Base-by-base conservation (phyloP, 2,797 vertebrate species). In the Bucorvus abyssinicus region DNA sequence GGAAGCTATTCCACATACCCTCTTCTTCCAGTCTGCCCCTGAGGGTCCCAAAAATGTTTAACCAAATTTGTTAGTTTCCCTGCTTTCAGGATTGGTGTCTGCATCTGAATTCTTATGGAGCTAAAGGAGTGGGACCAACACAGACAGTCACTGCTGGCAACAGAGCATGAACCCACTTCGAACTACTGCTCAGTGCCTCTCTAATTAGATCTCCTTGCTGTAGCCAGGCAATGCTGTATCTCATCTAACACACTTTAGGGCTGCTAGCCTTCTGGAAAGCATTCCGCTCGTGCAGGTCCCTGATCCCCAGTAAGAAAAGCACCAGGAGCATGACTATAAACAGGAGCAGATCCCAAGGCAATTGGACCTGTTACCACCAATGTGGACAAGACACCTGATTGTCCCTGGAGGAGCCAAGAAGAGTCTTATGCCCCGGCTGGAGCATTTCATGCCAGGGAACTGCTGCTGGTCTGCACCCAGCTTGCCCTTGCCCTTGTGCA, bases 211-310 rank as follows among this genome's bases (percentile, higher is more conserved):
- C 14, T 30, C 16, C 14, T 45, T 82, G 36, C 52, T 36, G 40
- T 23, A 82, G 32, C 23, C 1, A 1, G 42, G 32, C 0, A 1
- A 21, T 36, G 10, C 29, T 11, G 6, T 61, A 10, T 59, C 27
- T 86, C 30, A 44, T 84, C 34, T 81, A 53, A 73, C 21, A 38
- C 0, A 2, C 12, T 69, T 50, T 52, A 21, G 24, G 26, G n/a
- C 21, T 85, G 44, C 55, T 56, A 85, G n/a, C 47, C 26, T 50
- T 63, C 36, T 42, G 40, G 21, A 78, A 42, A 19, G 12, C 34
- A 49, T 76, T 82, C 34, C 3, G 3, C 14, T 34, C 49, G 47
- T 22, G 34, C 21, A 68, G 20, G n/a, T 68, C 29, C 13, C n/a
- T 64, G 16, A 30, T 47, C 16, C 27, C 40, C 49, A 10, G 18